Conservation (phyloP, 1,140 invertebrate species). For the Lepidotrigona ventralis region DNA sequence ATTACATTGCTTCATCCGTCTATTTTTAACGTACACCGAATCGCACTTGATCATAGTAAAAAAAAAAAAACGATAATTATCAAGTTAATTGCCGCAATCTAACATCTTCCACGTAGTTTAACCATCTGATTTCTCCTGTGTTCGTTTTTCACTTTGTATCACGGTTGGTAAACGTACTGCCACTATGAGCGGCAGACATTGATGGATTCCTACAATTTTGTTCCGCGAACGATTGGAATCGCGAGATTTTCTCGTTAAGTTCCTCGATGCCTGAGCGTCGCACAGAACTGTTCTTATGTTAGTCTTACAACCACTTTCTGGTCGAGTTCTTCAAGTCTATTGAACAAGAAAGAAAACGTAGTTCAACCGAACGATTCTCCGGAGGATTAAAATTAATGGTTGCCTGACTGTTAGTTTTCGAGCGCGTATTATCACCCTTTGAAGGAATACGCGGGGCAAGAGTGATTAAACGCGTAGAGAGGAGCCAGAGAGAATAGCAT, state of each 20-base stretch:
- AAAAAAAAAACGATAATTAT: not conserved
- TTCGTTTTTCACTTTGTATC: not conserved
- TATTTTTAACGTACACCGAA: not conserved
- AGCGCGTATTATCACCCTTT: not conserved
- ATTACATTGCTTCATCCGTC: not conserved
- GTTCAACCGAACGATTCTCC: slow-evolving; percentile 13
- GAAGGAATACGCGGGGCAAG: not conserved
- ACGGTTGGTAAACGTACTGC: not conserved
- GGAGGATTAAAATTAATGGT: slow-evolving; percentile 38
- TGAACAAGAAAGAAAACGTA: not conserved
- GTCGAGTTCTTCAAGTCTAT: slow-evolving; percentile 20
- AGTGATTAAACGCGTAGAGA: not conserved
- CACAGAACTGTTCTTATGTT: not conserved
- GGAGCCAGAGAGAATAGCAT: not conserved
- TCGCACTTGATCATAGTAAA: not conserved
- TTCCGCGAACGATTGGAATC: slow-evolving; percentile 14
- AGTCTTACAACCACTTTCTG: not conserved
- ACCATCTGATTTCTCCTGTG: not conserved
- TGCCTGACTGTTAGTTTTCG: not conserved
- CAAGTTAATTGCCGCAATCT: slow-evolving; percentile 14
- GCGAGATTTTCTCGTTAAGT: slow-evolving; percentile 1
- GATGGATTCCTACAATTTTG: slow-evolving; percentile 14
- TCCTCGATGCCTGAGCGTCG: not conserved
- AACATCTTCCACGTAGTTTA: not conserved
- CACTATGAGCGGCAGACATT: slow-evolving; percentile 1